Conservation (phyloP, 2,888 invertebrate species). For the Stenodema calcarata region DNA sequence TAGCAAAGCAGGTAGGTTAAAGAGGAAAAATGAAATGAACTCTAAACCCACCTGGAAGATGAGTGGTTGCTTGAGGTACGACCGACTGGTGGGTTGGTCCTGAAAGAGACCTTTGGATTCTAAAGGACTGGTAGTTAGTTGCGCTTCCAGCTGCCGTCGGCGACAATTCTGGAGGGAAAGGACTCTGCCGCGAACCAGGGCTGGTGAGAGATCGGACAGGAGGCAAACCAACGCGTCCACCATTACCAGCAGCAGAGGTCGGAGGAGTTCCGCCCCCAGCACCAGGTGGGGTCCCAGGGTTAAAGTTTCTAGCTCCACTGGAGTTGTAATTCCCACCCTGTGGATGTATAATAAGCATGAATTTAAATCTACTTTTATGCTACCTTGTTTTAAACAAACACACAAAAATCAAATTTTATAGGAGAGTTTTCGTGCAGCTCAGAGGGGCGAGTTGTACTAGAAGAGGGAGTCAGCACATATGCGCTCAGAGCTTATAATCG, state of each 20-base stretch:
- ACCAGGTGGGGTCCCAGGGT: constrained; percentile 42
- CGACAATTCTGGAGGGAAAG: constrained; percentile 64
- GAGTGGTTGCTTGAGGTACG: constrained; percentile 66
- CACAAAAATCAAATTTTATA: no score
- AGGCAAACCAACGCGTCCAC: constrained; percentile 41
- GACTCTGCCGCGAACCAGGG: constrained; percentile 62
- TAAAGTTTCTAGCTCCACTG: constrained; percentile 38
- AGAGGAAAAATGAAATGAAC: background rate
- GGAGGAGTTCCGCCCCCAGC: constrained; percentile 40
- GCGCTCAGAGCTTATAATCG: no score
- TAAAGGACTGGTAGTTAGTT: constrained; percentile 62
- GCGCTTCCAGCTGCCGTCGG: constrained; percentile 51
- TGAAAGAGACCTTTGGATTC: constrained; percentile 67
- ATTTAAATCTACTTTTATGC: no score
- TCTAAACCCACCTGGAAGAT: constrained; percentile 66
- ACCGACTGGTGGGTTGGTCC: constrained; percentile 56
- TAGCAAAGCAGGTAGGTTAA: constrained; percentile 22
- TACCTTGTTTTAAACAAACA: no score
- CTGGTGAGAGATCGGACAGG: constrained; percentile 51
- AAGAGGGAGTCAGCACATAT: no score
- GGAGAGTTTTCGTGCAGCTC: no score
- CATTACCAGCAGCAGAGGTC: constrained; percentile 4
- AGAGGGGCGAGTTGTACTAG: no score
- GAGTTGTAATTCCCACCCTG: constrained; percentile 45
- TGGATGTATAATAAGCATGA: no score